phyloP scores from a whole-genome alignment of 2,888 invertebrate species.

The Agonopterix heracliana region DNA sequence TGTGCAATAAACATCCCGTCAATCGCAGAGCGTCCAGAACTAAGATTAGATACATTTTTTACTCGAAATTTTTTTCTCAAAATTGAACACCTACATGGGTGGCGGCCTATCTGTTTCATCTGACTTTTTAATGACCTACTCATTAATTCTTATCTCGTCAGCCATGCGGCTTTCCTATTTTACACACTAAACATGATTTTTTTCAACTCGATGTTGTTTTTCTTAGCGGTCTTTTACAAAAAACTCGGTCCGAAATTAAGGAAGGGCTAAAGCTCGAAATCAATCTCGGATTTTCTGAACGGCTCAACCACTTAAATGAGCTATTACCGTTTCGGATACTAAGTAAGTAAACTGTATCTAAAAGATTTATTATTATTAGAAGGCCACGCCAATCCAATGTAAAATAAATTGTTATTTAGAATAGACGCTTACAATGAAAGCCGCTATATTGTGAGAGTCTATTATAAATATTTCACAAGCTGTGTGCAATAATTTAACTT shows the following conservation, averaged over 20 bases:
- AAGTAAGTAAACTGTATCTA: conserved; percentile 6
- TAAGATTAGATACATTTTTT: no score
- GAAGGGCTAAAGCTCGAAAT: background rate
- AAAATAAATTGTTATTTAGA: conserved; percentile 14
- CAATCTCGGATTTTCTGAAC: background rate
- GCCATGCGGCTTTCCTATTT: background rate
- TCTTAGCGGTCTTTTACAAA: no score
- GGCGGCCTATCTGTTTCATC: conserved; percentile 10
- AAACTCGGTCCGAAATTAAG: no score
- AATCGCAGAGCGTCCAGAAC: background rate
- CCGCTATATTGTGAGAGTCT: conserved; percentile 4
- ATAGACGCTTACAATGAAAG: conserved; percentile 8
- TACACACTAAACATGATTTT: conserved; percentile 1
- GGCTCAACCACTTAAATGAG: background rate
- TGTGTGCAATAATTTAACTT: conserved; percentile 14
- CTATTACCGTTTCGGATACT: conserved; percentile 1
- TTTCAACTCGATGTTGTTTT: background rate
- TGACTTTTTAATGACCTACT: conserved; percentile 12
- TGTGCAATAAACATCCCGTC: no score
- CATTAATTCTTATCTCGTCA: conserved; percentile 13
- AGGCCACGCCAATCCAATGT: conserved; percentile 8
- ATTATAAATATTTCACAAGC: conserved; percentile 11
- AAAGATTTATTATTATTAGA: conserved; percentile 6
- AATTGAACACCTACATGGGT: conserved; percentile 5
- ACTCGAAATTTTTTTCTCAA: background rate